phyloP scores from a whole-genome alignment of 2,888 invertebrate species.

The Drosophila kanekoi region DNA sequence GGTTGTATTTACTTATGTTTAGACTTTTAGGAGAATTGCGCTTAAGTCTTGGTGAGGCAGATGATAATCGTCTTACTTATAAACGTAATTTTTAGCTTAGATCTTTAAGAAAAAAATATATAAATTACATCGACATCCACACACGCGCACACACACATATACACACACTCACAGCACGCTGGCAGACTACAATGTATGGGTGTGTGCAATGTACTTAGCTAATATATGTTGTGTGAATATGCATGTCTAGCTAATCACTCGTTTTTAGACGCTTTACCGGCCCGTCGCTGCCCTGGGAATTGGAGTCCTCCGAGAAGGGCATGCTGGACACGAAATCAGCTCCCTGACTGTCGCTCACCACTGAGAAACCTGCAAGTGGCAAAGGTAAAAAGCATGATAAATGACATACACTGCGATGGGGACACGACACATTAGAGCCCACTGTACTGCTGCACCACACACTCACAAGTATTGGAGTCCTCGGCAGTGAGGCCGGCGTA shows the following conservation, averaged over 20 bases:
- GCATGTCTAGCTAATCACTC: slow-evolving; percentile 83
- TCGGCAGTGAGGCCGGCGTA: slow-evolving; percentile 93
- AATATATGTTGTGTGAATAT: slow-evolving; percentile 36
- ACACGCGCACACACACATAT: background rate
- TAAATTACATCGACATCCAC: slow-evolving; percentile 10
- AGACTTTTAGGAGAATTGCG: slow-evolving; percentile 54
- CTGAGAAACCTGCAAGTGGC: slow-evolving; percentile 91
- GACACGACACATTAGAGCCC: background rate
- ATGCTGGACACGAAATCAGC: slow-evolving; percentile 94
- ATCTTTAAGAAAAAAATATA: slow-evolving; percentile 11
- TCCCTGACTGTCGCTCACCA: slow-evolving; percentile 95
- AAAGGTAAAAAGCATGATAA: background rate
- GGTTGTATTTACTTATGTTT: slow-evolving; percentile 39
- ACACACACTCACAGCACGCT: background rate
- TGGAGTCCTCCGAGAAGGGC: slow-evolving; percentile 96
- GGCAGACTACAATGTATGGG: background rate
- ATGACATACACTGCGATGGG: background rate
- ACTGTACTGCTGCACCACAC: background rate
- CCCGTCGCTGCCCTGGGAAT: slow-evolving; percentile 93
- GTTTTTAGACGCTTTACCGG: slow-evolving; percentile 92
- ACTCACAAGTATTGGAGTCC: slow-evolving; percentile 95
- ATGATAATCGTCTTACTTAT: slow-evolving; percentile 50
- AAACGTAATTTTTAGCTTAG: slow-evolving; percentile 25
- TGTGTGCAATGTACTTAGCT: slow-evolving; percentile 26
- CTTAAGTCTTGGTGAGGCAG: slow-evolving; percentile 77